These are phyloP conservation scores for Acipenser ruthenus DNA, from an alignment of 2,797 vertebrate species.

Conservation along the genomic window DNA sequence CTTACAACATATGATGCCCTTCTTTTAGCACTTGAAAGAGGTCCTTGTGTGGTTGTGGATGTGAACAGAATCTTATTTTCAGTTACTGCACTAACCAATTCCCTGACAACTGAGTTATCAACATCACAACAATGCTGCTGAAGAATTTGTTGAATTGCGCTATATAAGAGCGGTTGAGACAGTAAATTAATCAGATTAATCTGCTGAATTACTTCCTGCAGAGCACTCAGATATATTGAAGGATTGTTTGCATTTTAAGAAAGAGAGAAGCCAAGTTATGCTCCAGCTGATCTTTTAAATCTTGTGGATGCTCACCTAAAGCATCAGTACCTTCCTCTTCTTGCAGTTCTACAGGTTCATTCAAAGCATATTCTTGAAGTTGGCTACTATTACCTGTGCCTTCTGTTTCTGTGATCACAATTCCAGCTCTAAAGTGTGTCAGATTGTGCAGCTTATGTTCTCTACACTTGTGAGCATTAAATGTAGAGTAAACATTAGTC, in stretches of 20 bases:
- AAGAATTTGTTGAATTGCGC: constrained; percentile 13
- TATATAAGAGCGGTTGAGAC: constrained; percentile 24
- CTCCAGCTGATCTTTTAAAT: constrained; percentile 22
- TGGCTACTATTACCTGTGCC: constrained; percentile 1
- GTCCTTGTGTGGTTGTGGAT: constrained; percentile 16
- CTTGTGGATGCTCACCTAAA: constrained; percentile 8
- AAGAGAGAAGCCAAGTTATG: constrained; percentile 27
- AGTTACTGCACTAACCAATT: constrained; percentile 9
- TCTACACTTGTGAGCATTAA: constrained; percentile 29
- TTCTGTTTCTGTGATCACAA: constrained; percentile 11
- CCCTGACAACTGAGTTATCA: constrained; percentile 14
- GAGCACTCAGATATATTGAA: constrained; percentile 18
- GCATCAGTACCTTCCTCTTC: constrained; percentile 14
- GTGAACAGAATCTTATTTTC: constrained; percentile 19
- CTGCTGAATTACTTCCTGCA: constrained; percentile 18
- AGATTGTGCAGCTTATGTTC: constrained; percentile 19
- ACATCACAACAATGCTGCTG: constrained; percentile 17
- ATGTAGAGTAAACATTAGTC: constrained; percentile 23
- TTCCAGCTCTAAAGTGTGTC: constrained; percentile 25
- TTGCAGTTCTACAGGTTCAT: constrained; percentile 11
- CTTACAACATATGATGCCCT: constrained; percentile 21
- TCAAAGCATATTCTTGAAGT: constrained; percentile 18
- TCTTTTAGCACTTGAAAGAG: constrained; percentile 21
- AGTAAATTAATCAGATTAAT: constrained; percentile 15
- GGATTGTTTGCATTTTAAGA: constrained; percentile 25